phyloP scores from a whole-genome alignment of 2,797 vertebrate genomes.

The Otus scops region DNA sequence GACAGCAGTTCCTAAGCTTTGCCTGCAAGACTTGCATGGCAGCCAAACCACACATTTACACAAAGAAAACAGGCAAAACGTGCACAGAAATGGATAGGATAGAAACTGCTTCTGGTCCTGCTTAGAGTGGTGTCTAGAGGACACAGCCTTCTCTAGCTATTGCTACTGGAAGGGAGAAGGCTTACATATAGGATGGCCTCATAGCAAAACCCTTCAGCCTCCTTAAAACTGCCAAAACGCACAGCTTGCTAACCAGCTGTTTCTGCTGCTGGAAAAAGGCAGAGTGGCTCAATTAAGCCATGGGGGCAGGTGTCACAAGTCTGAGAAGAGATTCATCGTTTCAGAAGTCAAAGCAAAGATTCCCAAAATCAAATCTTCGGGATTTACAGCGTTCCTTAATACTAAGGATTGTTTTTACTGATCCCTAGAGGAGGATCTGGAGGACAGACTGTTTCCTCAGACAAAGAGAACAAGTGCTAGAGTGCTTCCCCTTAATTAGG shows the following conservation, averaged over 20 bases:
- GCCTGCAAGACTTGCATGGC: neutral
- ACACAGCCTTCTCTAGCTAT: neutral
- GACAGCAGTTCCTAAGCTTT: neutral
- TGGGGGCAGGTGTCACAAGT: neutral
- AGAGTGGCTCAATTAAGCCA: neutral
- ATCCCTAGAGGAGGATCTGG: neutral
- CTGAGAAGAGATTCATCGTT: neutral
- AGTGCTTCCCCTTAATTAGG: neutral
- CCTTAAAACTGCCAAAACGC: neutral
- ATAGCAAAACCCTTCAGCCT: neutral
- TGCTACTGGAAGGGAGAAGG: neutral
- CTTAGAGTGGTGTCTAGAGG: neutral
- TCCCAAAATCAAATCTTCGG: neutral
- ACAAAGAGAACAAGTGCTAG: neutral
- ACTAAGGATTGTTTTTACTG: neutral
- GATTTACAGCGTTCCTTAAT: neutral
- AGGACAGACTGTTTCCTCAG: neutral
- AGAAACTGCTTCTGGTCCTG: neutral
- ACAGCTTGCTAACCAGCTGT: neutral
- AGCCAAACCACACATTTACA: conserved; percentile 37
- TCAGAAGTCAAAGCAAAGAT: conserved; percentile 16
- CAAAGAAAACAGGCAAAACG: neutral
- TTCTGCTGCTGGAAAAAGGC: conserved; percentile 13
- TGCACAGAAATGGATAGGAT: neutral
- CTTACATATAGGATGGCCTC: neutral